Evolutionary conservation across 2,888 invertebrate genomes (phyloP), one percentile per base, ranked within the genome.

Genomic region (Sussaba pulchella): DNA sequence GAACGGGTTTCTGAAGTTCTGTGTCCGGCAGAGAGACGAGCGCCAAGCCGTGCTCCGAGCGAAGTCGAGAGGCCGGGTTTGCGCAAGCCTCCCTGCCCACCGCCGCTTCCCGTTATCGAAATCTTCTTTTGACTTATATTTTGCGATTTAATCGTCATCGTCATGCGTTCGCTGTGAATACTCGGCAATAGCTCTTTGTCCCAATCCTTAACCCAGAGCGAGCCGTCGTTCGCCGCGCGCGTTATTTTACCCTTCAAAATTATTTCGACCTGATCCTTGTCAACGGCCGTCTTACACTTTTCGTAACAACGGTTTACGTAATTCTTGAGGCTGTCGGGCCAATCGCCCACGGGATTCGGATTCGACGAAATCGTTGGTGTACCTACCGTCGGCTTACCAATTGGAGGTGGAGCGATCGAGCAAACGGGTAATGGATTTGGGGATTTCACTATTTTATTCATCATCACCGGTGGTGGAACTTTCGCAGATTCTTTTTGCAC

Each of bases 161-260:
- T 94, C 92, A 95, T 95, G 43, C 96, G 94, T 91, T 97, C 96
- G 91, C 96, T 96, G 89, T 96, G 95, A 71, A 97, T 96, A 92
- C 96, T 97, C 50, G 99, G 99, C 85, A 99, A 94, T 36, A 98
- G 97, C 92, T 99, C 99, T 83, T 95, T 95, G 87, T 96, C 96
- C 99, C 99, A 99, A 93, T 99, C 97, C 89, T 98, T 97, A 0
- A 96, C 95, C 95, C 96, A 96, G 54, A 98, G 94, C 84, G 97
- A 96, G 82, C 97, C 97, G 87, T 96, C 96, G 89, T 96, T 96
- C 59, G 98, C 97, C 14, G 98, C 97, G 75, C 96, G 95, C 69
- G 98, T 98, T 82, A 99, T 96, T 93, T 98, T 97, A 45, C 98
- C 98, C 92, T 98, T 98, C 75, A 99, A 94, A 88, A 98, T 97